A percentile compares a stretch with the other conserved stretches of the same genome.
These are phyloP conservation scores for Euzophera pinguis DNA, from an alignment of 2,888 invertebrate genomes.

Conservation along the genomic window DNA sequence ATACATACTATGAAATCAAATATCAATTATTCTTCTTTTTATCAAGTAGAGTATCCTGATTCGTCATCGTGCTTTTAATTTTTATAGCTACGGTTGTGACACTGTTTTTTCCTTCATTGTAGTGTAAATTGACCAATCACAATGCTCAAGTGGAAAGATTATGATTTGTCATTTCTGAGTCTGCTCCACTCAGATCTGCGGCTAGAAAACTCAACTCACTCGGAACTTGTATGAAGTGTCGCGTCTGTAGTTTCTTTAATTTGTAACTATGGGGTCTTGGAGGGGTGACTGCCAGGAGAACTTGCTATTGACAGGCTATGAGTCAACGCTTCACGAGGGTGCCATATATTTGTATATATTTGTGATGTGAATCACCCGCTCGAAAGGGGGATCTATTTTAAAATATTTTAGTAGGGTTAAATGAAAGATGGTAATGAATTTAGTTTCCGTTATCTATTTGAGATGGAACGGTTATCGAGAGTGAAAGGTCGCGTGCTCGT, in stretches of 20 bases:
- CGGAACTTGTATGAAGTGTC: background rate
- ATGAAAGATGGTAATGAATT: constrained; percentile 7
- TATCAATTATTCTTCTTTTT: too few species aligned
- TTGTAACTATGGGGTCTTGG: constrained; percentile 14
- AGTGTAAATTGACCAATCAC: too few species aligned
- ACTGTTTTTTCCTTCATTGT: too few species aligned
- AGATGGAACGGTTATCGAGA: constrained; percentile 1
- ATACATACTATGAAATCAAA: too few species aligned
- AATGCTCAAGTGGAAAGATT: too few species aligned
- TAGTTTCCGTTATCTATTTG: constrained; percentile 1
- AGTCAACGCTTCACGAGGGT: constrained; percentile 21
- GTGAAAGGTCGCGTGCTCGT: background rate
- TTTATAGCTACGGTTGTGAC: too few species aligned
- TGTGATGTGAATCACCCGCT: background rate
- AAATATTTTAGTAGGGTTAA: background rate
- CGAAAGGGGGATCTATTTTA: background rate
- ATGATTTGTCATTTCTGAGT: too few species aligned
- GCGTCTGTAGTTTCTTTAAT: background rate
- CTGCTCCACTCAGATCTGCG: too few species aligned
- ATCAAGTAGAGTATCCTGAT: too few species aligned
- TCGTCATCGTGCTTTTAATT: too few species aligned
- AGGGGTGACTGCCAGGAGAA: constrained; percentile 14
- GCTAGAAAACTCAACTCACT: too few species aligned
- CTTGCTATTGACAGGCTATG: constrained; percentile 20
- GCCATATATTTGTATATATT: constrained; percentile 10